A percentile compares a stretch with the other conserved stretches of the same genome.
phyloP scores from a whole-genome alignment of 2,797 vertebrate genomes.

The Ptychadena robeensis region DNA sequence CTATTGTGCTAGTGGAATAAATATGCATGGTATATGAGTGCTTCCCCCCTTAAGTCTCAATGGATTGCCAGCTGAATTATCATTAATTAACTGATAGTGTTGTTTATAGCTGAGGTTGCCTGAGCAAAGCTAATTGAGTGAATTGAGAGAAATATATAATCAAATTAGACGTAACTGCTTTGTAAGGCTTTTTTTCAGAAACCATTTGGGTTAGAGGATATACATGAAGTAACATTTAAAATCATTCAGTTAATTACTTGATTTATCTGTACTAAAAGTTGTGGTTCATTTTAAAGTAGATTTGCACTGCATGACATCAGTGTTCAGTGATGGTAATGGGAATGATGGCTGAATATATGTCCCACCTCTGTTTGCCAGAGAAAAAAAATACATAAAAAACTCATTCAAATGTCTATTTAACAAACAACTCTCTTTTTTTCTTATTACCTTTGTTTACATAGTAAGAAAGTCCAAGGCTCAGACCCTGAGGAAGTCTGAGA shows the following conservation, averaged over 20 bases:
- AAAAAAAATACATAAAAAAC: too few relatives aligned
- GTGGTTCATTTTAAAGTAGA: background rate
- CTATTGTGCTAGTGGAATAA: background rate
- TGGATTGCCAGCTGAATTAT: background rate
- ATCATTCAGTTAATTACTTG: background rate
- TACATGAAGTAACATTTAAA: conserved; percentile 1
- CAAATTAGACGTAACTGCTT: background rate
- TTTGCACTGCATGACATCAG: background rate
- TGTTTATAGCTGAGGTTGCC: conserved; percentile 10
- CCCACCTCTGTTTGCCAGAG: too few relatives aligned
- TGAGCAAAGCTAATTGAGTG: conserved; percentile 14
- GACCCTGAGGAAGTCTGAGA: too few relatives aligned
- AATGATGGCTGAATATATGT: too few relatives aligned
- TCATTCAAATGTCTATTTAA: too few relatives aligned
- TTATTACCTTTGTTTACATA: too few relatives aligned
- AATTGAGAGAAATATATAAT: conserved; percentile 9
- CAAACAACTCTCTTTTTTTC: too few relatives aligned
- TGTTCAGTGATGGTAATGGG: background rate
- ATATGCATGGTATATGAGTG: background rate
- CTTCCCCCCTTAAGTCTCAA: background rate
- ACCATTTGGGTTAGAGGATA: background rate
- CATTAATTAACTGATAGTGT: conserved; percentile 21
- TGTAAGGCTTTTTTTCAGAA: background rate
- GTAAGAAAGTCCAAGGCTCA: too few relatives aligned
- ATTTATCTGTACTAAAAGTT: background rate